These are phyloP conservation scores for Artibeus lituratus DNA, from an alignment of 2,797 vertebrate species.

Conservation along the genomic window DNA sequence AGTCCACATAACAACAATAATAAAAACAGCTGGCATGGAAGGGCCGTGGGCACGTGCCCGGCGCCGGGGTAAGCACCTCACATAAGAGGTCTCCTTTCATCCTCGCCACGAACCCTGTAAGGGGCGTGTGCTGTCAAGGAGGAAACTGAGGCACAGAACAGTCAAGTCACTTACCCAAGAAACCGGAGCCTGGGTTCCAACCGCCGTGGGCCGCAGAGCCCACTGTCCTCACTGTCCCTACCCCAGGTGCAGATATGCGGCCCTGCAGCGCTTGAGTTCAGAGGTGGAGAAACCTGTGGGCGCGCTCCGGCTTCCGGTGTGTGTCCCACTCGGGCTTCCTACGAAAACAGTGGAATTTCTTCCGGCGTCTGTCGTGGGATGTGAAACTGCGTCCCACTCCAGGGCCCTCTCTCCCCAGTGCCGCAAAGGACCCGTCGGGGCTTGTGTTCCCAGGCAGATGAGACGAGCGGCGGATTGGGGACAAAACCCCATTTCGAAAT, in stretches of 20 bases:
- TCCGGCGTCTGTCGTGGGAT: rapidly evolving
- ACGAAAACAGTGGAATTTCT: not conserved
- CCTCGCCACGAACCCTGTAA: not conserved
- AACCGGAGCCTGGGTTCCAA: not conserved
- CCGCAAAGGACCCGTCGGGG: rapidly evolving
- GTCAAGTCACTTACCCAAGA: not conserved
- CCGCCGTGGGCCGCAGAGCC: not conserved
- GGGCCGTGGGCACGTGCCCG: not conserved
- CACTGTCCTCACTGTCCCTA: rapidly evolving
- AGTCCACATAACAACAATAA: slow-evolving; percentile 29
- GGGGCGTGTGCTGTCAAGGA: not conserved
- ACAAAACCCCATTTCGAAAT: not conserved
- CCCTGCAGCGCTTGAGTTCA: rapidly evolving
- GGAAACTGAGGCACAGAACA: not conserved
- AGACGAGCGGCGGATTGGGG: not conserved
- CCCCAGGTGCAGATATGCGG: not conserved
- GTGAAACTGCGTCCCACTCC: not conserved
- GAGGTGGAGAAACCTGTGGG: not conserved
- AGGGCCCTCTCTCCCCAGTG: not conserved
- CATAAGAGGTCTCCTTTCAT: not conserved
- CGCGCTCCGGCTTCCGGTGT: not conserved
- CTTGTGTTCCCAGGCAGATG: not conserved
- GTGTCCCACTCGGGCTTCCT: rapidly evolving
- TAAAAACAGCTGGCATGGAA: slow-evolving; percentile 31
- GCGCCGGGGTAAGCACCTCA: not conserved